phyloP scores from a whole-genome alignment of 92 coral and sea anemone species.

The Zoanthus gigantus region DNA sequence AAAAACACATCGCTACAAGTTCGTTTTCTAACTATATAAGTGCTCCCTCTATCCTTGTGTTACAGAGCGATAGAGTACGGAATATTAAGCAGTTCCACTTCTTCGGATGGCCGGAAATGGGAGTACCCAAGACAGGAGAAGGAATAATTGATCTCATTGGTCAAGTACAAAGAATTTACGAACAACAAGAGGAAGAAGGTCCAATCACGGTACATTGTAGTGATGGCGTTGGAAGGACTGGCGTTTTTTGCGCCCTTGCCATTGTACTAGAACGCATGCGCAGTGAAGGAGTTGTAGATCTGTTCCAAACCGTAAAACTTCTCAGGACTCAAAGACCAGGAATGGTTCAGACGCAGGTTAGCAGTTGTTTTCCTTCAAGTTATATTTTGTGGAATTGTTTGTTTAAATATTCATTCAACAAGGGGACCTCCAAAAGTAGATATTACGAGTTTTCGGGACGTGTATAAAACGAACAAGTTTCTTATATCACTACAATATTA shows the following conservation, averaged over 20 bases:
- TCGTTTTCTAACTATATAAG: too few species aligned
- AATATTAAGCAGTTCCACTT: constrained; percentile 94
- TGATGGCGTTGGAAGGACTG: constrained; percentile 95
- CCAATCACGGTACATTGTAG: constrained; percentile 98
- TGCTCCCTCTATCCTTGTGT: neutral
- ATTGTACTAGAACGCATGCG: constrained; percentile 99
- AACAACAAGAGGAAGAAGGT: constrained; percentile 92
- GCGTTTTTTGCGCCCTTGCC: constrained; percentile 89
- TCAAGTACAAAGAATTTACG: constrained; percentile 88
- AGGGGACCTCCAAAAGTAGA: too few species aligned
- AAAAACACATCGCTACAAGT: too few species aligned
- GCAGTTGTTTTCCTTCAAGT: neutral
- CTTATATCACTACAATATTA: too few species aligned
- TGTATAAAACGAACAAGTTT: too few species aligned
- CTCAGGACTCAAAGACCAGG: constrained; percentile 96
- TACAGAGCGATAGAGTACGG: constrained; percentile 81
- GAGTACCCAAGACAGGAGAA: constrained; percentile 88
- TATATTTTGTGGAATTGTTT: neutral
- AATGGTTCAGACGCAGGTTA: constrained; percentile 96
- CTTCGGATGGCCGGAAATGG: constrained; percentile 90
- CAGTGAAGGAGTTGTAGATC: constrained; percentile 96
- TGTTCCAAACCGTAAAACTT: constrained; percentile 94
- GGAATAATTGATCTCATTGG: constrained; percentile 96
- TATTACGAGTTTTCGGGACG: too few species aligned
- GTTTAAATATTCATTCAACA: too few species aligned